Evolutionary conservation across 2,888 invertebrate species (phyloP), one percentile per base, ranked within the genome.

Genomic region (Pterostichus niger): DNA sequence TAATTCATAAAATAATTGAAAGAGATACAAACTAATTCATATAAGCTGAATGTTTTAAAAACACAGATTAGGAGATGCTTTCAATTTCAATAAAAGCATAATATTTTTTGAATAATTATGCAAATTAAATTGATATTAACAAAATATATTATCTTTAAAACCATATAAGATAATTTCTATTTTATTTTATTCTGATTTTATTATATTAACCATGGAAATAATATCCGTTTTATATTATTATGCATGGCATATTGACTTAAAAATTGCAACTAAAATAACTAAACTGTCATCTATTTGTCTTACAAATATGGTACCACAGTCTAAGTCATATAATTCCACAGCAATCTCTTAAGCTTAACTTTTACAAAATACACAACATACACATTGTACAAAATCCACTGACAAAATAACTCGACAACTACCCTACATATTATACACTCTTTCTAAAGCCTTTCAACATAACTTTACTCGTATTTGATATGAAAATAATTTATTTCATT

Each of bases 401-500:
- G 81, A 81, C 68, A 49, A 79, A 68, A 79, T 68, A 46, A 73
- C 56, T 52, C n/a, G 61, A 82, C 59, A 73, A 75, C 75, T 82
- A 81, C 15, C 68, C 44, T 71, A 81, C 4, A 78, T 81, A 81
- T 80, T 80, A 52, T 80, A 80, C 80, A 80, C 56, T 44, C 52
- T 56, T 52, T 35, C 71, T 71, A 82, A 82, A 82, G 82, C 82
- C 82, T 46, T 49, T 73, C 82, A 82, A 82, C 82, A 82, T 82
- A 82, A 82, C 59, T 73, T 79, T 59, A 24, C 24, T 24, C 24
- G 24, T 24, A 44, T 73, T 40, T 82, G 82, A 82, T 82, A 82
- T 82, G 82, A 82, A 82, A 82, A 82, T 82, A 82, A 82, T 82
- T 75, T 82, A 56, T 82, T 75, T 75, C 82, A 80, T 80, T 80